These are phyloP conservation scores for Strigamia maritima DNA, from an alignment of 2,888 invertebrate genomes.

Conservation along the genomic window DNA sequence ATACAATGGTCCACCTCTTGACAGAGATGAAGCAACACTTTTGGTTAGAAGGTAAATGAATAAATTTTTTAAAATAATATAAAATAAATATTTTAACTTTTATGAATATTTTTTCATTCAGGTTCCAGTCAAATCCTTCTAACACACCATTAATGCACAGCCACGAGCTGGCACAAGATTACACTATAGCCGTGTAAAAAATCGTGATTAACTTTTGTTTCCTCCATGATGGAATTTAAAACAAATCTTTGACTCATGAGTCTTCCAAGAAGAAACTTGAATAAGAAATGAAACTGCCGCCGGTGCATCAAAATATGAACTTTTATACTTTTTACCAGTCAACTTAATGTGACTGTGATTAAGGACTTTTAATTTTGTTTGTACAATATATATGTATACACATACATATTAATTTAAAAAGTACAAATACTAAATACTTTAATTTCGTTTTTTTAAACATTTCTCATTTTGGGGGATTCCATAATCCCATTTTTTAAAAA, in stretches of 20 bases:
- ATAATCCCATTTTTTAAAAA: not conserved
- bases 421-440: not conserved
- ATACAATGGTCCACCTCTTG: not conserved
- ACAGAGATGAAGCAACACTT: constrained; percentile 38
- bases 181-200: constrained; percentile 36
- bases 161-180: constrained; percentile 21
- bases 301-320: not conserved
- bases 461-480: not conserved
- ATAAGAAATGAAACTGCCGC: not conserved
- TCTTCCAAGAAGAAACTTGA: constrained; percentile 8
- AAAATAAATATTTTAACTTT: not conserved
- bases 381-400: not conserved
- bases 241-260: not conserved
- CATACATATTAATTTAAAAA: not conserved
- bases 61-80: not conserved
- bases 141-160: constrained; percentile 27
- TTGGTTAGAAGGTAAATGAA: constrained; percentile 39
- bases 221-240: constrained; percentile 14
- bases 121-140: constrained; percentile 29
- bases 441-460: not conserved
- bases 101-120: not conserved
- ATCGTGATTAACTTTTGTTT: not conserved
- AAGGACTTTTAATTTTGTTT: not conserved
- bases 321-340: not conserved
- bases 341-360: not conserved